phyloP scores from a whole-genome alignment of 2,888 invertebrate genomes.

The Lordiphosa fenestrarum region DNA sequence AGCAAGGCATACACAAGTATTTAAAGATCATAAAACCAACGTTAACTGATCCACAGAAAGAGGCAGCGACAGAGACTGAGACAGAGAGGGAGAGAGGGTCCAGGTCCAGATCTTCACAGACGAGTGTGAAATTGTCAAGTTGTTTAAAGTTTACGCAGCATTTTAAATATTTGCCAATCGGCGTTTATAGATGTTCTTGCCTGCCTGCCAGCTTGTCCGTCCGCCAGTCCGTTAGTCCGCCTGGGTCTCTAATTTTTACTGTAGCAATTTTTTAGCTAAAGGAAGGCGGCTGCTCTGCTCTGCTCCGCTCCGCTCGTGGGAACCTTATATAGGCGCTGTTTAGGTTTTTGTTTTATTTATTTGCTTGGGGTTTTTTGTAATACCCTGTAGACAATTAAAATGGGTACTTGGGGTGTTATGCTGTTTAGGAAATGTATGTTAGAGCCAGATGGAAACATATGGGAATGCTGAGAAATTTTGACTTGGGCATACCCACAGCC shows the following conservation, averaged over 20 bases:
- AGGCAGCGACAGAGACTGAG: slow-evolving; percentile 8
- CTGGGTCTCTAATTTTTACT: slow-evolving; percentile 44
- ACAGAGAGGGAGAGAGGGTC: slow-evolving; percentile 1
- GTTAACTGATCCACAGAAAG: slow-evolving; percentile 44
- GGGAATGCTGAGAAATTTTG: too few relatives aligned
- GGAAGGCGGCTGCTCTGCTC: slow-evolving; percentile 32
- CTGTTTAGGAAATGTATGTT: too few relatives aligned
- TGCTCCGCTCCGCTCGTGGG: slow-evolving; percentile 48
- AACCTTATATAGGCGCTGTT: slow-evolving; percentile 50
- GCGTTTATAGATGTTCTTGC: slow-evolving; percentile 66
- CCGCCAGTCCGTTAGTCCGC: slow-evolving; percentile 20
- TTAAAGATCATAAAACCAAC: slow-evolving; percentile 71
- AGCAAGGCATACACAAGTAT: slow-evolving; percentile 40
- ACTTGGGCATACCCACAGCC: too few relatives aligned
- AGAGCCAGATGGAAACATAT: too few relatives aligned
- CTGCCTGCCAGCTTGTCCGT: slow-evolving; percentile 13
- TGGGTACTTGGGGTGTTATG: too few relatives aligned
- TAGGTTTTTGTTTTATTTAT: slow-evolving; percentile 17
- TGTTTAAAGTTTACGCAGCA: slow-evolving; percentile 74
- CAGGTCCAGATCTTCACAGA: slow-evolving; percentile 56
- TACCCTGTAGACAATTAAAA: too few relatives aligned
- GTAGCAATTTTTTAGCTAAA: slow-evolving; percentile 40
- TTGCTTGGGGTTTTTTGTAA: slow-evolving; percentile 3
- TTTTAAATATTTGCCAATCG: slow-evolving; percentile 74
- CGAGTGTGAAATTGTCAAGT: slow-evolving; percentile 74